Evolutionary conservation across 2,113 vertebrate species (phyloP).

Genomic region (Myrmecophaga tridactyla): DNA sequence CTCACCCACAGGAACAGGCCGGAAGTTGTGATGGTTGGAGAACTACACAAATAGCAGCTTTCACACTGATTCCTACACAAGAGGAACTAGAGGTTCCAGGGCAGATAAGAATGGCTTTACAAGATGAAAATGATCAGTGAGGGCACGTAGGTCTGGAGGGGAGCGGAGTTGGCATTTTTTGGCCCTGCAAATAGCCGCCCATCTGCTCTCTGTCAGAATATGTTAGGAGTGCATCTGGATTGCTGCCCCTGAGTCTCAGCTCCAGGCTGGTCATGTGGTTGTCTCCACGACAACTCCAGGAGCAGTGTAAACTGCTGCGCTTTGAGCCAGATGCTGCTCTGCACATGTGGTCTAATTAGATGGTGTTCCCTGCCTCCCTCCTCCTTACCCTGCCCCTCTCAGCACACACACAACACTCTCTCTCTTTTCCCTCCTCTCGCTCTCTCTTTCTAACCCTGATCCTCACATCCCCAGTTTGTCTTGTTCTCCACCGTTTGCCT

Average conservation of each 20-base stretch:
- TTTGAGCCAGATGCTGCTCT: conserved; percentile 84
- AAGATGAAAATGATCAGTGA: conserved; percentile 68
- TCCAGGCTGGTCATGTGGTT: conserved; percentile 79
- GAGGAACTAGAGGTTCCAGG: conserved; percentile 65
- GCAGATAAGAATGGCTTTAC: conserved; percentile 72
- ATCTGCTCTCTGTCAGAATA: conserved; percentile 87
- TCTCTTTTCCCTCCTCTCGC: not conserved
- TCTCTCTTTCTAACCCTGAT: not conserved
- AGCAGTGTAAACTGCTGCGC: conserved; percentile 76
- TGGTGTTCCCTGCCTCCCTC: conserved; percentile 54
- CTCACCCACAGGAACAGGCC: not conserved
- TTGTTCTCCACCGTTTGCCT: not conserved
- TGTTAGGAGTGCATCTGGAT: conserved; percentile 83
- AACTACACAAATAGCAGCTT: not conserved
- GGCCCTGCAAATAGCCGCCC: conserved; percentile 81
- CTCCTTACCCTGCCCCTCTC: conserved; percentile 36
- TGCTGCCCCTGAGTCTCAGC: conserved; percentile 79
- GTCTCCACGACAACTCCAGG: conserved; percentile 85
- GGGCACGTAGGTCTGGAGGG: conserved; percentile 74
- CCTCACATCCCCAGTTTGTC: not conserved
- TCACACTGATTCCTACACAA: not conserved
- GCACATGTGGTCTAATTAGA: conserved; percentile 87
- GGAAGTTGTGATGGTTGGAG: not conserved
- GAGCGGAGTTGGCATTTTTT: conserved; percentile 77
- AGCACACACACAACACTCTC: not conserved